Evolutionary conservation across 2,888 invertebrate species (phyloP).

Genomic region (Scaptomyza tumidula): DNA sequence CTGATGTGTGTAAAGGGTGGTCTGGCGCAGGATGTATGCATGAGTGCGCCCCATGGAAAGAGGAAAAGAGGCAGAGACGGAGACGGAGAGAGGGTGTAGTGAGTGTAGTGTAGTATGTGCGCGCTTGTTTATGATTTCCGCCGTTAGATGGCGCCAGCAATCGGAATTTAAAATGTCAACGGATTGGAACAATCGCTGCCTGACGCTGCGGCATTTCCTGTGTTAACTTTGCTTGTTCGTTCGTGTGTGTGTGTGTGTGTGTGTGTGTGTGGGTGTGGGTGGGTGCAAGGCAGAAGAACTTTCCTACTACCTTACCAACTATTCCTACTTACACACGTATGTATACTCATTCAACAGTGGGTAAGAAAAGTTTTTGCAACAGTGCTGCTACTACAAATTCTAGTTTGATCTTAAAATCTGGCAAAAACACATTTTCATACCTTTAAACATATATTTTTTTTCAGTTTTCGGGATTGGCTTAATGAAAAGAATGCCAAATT

Average conservation of each 20-base stretch:
- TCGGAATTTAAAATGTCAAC: conserved; percentile 50
- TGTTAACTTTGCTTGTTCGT: conserved; percentile 1
- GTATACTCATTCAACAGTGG: neutral
- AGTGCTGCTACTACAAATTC: neutral
- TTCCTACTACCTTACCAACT: neutral
- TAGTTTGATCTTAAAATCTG: too few relatives aligned
- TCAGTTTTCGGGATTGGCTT: too few relatives aligned
- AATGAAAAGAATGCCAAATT: too few relatives aligned
- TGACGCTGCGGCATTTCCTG: conserved; percentile 62
- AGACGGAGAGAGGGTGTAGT: neutral
- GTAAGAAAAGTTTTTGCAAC: neutral
- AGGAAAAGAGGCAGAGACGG: neutral
- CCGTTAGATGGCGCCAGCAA: conserved; percentile 64
- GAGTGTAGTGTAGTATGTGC: neutral
- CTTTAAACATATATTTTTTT: too few relatives aligned
- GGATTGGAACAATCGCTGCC: conserved; percentile 46
- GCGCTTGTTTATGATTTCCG: conserved; percentile 59
- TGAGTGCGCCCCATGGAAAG: conserved; percentile 51
- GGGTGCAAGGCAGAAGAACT: neutral
- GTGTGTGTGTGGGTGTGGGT: neutral
- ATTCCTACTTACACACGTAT: neutral
- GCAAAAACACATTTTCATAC: too few relatives aligned
- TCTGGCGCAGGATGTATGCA: conserved; percentile 58
- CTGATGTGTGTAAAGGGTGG: conserved; percentile 1
- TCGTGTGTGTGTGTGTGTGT: conserved; percentile 9